A percentile compares a stretch with the other conserved stretches of the same genome.
phyloP scores from a whole-genome alignment of 2,888 invertebrate species.

The Polymixis lichenea region DNA sequence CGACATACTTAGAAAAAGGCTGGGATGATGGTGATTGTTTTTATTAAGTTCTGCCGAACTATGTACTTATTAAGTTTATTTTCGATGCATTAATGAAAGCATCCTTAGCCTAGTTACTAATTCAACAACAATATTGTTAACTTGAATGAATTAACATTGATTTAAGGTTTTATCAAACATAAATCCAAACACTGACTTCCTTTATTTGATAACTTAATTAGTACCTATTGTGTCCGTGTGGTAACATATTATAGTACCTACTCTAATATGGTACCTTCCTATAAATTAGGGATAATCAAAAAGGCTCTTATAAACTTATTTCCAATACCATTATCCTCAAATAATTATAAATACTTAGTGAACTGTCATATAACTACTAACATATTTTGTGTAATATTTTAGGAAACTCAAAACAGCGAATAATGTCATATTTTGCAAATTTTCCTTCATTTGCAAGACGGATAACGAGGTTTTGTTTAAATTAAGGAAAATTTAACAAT shows the following conservation, averaged over 20 bases:
- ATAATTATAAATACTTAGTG: conserved; percentile 14
- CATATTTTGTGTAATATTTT: conserved; percentile 19
- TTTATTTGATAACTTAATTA: not conserved
- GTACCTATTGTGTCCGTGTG: conserved; percentile 12
- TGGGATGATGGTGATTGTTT: not conserved
- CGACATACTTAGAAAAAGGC: too few species aligned
- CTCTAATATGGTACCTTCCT: not conserved
- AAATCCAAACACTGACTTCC: not conserved
- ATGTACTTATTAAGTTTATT: not conserved
- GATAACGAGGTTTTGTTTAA: conserved; percentile 41
- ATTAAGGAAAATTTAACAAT: conserved; percentile 48
- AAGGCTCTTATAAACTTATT: conserved; percentile 7
- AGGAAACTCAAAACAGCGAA: conserved; percentile 22
- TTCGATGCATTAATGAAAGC: too few species aligned
- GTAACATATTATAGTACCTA: not conserved
- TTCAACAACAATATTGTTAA: not conserved
- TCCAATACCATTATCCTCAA: conserved; percentile 15
- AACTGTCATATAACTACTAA: not conserved
- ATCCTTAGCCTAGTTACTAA: not conserved
- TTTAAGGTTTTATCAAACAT: not conserved
- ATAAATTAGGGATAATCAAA: conserved; percentile 13
- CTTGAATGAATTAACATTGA: not conserved
- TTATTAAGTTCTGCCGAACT: not conserved
- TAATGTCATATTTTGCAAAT: conserved; percentile 20
- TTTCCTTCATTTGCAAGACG: conserved; percentile 50